Evolutionary conservation across 2,888 invertebrate genomes (phyloP).

Genomic region (Apomyelois bistriatella): DNA sequence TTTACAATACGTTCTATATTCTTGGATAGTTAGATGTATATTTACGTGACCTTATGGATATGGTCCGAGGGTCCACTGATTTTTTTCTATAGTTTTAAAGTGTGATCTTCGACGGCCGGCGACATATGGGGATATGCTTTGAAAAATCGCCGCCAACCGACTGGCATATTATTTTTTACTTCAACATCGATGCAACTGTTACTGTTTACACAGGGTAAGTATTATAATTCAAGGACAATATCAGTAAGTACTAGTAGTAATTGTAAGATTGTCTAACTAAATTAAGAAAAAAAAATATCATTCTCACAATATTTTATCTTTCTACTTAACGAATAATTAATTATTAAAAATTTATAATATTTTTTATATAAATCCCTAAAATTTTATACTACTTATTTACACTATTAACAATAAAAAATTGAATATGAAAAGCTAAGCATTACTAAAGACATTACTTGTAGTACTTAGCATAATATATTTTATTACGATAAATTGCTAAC

Average conservation of each 20-base stretch:
- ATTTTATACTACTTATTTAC: no score
- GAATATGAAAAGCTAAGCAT: no score
- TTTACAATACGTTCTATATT: slow-evolving; percentile 73
- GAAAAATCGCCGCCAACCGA: slow-evolving; percentile 49
- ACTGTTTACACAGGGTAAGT: slow-evolving; percentile 34
- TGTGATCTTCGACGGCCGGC: slow-evolving; percentile 31
- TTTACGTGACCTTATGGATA: slow-evolving; percentile 68
- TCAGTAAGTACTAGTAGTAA: background rate
- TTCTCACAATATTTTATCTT: no score
- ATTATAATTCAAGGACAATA: background rate
- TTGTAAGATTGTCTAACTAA: background rate
- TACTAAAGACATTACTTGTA: no score
- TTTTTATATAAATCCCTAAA: no score
- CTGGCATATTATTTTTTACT: slow-evolving; percentile 47
- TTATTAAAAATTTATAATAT: no score
- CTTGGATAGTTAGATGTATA: slow-evolving; percentile 65
- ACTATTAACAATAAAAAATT: no score
- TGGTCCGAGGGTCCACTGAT: slow-evolving; percentile 63
- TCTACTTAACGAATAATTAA: no score
- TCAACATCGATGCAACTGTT: slow-evolving; percentile 39
- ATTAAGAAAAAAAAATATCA: no score
- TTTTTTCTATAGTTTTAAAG: slow-evolving; percentile 57
- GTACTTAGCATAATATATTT: no score
- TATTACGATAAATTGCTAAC: background rate
- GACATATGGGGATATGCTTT: slow-evolving; percentile 70